Evolutionary conservation across 1,140 invertebrate species (phyloP).

Genomic region (Zeugodacus cucurbitae): DNA sequence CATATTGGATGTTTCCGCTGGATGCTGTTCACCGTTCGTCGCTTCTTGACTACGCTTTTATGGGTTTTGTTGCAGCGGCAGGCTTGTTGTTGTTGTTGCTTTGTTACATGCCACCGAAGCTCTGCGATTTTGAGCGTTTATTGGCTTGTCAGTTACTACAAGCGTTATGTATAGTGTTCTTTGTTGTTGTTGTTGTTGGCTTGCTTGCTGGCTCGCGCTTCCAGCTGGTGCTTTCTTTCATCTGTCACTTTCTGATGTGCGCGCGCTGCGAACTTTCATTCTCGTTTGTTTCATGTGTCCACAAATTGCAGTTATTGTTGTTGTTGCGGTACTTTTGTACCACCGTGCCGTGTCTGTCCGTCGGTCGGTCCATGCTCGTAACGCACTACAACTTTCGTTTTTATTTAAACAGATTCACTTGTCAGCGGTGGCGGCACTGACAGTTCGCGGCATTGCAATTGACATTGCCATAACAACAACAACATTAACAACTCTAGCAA

Average conservation of each 20-base stretch:
- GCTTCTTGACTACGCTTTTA: not conserved
- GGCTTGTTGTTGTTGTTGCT: not conserved
- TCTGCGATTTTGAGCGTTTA: not conserved
- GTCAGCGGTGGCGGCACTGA: conserved; percentile 30
- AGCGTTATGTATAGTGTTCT: not conserved
- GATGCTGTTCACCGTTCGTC: not conserved
- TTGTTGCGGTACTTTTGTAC: not conserved
- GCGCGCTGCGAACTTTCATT: conserved; percentile 26
- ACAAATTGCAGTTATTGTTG: not conserved
- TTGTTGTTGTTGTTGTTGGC: not conserved
- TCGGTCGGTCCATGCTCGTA: not conserved
- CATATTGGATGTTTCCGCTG: not conserved
- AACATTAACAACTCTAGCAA: not conserved
- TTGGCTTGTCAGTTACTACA: conserved; percentile 23
- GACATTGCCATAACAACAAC: not conserved
- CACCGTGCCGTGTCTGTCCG: not conserved
- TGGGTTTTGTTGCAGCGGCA: not conserved
- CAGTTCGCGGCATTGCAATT: conserved; percentile 26
- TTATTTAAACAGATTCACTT: conserved; percentile 38
- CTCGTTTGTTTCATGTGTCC: conserved; percentile 19
- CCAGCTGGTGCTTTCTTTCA: conserved; percentile 34
- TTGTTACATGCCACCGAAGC: not conserved
- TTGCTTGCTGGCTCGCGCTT: not conserved
- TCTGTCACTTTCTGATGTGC: conserved; percentile 22
- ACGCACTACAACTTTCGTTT: conserved; percentile 34